Conservation (phyloP, 1,140 invertebrate genomes). For the Campoletis sonorensis region DNA sequence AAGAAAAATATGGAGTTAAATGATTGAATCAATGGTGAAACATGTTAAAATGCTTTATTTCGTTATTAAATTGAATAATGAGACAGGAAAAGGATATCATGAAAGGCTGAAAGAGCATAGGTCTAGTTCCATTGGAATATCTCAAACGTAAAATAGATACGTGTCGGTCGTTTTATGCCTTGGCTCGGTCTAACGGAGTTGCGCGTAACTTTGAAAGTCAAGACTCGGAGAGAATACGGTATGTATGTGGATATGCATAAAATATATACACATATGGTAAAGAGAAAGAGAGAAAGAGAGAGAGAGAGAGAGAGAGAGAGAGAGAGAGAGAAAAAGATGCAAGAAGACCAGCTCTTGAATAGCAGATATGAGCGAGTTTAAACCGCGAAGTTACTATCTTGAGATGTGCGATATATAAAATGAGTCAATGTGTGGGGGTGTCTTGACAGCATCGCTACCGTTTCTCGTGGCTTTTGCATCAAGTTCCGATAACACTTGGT, state of each 20-base stretch:
- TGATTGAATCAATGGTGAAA: too few species aligned
- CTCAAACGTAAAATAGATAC: not conserved
- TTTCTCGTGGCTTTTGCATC: not conserved
- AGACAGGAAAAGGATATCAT: too few species aligned
- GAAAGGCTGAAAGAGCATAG: not conserved
- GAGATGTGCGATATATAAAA: constrained; percentile 27
- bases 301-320: constrained; percentile 11
- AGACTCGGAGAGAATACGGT: constrained; percentile 1
- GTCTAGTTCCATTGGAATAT: not conserved
- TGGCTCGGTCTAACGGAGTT: constrained; percentile 24
- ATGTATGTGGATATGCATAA: not conserved
- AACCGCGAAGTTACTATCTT: constrained; percentile 13
- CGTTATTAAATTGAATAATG: too few species aligned
- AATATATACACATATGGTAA: not conserved
- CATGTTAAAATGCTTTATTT: not conserved
- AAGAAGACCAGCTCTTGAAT: constrained; percentile 7
- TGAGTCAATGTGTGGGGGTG: constrained; percentile 5
- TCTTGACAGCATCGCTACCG: constrained; percentile 17
- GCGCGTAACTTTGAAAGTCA: constrained; percentile 28
- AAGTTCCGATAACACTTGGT: not conserved
- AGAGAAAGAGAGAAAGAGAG: not conserved
- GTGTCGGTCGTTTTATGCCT: constrained; percentile 12
- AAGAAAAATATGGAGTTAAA: too few species aligned
- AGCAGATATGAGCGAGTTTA: constrained; percentile 11
- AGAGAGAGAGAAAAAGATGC: not conserved